These are phyloP conservation scores for Buphagus erythrorhynchus DNA, from an alignment of 2,797 vertebrate species.

Conservation along the genomic window DNA sequence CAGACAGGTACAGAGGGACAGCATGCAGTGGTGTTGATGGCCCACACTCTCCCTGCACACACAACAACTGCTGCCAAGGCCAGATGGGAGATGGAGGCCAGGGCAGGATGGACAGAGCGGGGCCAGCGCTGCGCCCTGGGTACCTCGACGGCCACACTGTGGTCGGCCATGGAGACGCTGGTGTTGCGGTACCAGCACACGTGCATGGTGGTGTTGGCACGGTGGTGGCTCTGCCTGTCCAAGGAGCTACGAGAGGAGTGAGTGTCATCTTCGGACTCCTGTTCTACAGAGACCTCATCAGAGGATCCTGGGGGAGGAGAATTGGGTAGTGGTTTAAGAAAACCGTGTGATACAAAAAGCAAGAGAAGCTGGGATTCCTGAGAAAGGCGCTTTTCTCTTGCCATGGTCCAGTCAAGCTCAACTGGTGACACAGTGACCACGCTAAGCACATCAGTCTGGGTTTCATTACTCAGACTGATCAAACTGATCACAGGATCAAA, in stretches of 20 bases:
- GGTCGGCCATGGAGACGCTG: slow-evolving; percentile 94
- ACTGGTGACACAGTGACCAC: not conserved
- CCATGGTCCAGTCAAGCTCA: not conserved
- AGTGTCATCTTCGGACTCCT: slow-evolving; percentile 90
- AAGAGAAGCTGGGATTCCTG: not conserved
- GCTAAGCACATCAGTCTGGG: not conserved
- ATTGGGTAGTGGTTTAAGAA: slow-evolving; percentile 40
- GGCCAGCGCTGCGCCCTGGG: not conserved
- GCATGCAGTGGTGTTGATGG: not conserved
- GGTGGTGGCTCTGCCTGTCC: slow-evolving; percentile 90
- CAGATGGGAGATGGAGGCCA: not conserved
- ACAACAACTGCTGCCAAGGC: not conserved
- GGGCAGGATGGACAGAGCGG: not conserved
- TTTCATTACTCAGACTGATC: not conserved
- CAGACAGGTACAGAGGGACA: not conserved
- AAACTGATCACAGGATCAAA: not conserved
- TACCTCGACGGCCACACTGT: slow-evolving; percentile 94
- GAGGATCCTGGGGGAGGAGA: slow-evolving; percentile 84
- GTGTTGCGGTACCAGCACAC: slow-evolving; percentile 98
- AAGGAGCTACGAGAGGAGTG: slow-evolving; percentile 83
- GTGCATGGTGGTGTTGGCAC: slow-evolving; percentile 92
- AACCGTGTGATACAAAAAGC: not conserved
- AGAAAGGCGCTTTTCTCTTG: not conserved
- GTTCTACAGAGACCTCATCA: slow-evolving; percentile 89
- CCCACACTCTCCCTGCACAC: not conserved